Base-by-base conservation (phyloP, 2,113 vertebrate genomes). In the Vulpes vulpes region DNA sequence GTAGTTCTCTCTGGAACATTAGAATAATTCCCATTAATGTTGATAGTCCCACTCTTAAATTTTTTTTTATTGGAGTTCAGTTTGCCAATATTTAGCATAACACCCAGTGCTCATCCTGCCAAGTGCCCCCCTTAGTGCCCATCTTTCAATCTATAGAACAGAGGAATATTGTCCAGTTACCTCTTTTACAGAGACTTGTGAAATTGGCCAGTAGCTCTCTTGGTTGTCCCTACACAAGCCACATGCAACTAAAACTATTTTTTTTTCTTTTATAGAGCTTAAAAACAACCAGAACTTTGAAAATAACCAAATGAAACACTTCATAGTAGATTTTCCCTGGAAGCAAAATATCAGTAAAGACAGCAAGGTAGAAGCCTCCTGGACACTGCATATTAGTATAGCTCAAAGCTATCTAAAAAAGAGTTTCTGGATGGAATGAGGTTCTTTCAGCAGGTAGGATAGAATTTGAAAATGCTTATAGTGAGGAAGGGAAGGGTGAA, bases 271-370 rank as follows among this genome's bases (percentile, higher is more conserved):
- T 43, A 53, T 60, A 92, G 8, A 49, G 30, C 17, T 89, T 74
- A 65, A 96, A 96, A 93, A 2, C 2, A 81, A 17, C 5, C 38
- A 89, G 8, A 20, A 55, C 53, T 91, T 80, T 88, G 53, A 87
- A 97, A 90, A 84, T 71, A 79, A 60, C 15, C 11, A 90, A 97
- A 96, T 60, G 2, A 95, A 93, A 64, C 22, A 88, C 6, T 94
- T 91, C 14, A 73, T 27, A 74, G 38, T 73, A 84, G 62, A 38
- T 73, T 96, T 95, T 79, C 15, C 35, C 15, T 87, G 27, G 17
- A 59, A 97, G 22, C 19, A 84, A 27, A 89, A 78, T 65, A 35
- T 86, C 65, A 91, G 65, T 81, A 89, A 96, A 51, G n/a, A 91
- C 30, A 91, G 14, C 5, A 83, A 95, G 17, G 12, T 55, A 17